These are phyloP conservation scores for Tragelaphus imberbis DNA, from an alignment of 2,113 vertebrate genomes.

Conservation along the genomic window DNA sequence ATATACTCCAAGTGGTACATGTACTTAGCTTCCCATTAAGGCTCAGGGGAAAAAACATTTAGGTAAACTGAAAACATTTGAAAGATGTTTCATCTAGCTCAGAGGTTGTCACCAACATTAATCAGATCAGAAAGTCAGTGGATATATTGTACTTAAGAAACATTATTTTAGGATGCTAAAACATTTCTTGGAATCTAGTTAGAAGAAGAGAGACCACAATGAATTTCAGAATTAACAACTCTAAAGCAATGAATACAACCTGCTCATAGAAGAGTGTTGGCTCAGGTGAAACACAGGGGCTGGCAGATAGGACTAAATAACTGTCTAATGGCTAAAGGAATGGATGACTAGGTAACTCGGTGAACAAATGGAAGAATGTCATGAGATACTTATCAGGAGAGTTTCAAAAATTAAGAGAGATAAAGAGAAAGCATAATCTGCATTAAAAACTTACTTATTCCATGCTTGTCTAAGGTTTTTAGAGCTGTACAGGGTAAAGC, in stretches of 20 bases:
- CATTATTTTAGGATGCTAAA: neutral
- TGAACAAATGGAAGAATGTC: neutral
- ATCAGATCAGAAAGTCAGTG: neutral
- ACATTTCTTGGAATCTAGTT: neutral
- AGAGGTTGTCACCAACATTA: neutral
- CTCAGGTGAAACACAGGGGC: neutral
- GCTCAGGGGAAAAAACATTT: neutral
- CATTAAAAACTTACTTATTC: slow-evolving; percentile 92
- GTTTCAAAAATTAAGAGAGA: neutral
- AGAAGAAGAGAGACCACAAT: neutral
- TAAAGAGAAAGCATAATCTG: neutral
- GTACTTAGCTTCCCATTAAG: neutral
- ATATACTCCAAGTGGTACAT: neutral
- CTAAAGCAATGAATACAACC: neutral
- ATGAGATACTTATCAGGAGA: neutral
- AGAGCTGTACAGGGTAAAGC: slow-evolving; percentile 92
- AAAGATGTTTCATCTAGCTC: neutral
- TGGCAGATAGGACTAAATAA: neutral
- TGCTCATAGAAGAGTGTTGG: neutral
- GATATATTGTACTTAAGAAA: neutral
- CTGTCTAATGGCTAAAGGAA: neutral
- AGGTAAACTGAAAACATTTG: neutral
- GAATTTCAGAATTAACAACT: neutral
- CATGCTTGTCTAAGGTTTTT: slow-evolving; percentile 97
- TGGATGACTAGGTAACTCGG: neutral